These are phyloP conservation scores for Micronycteris hirsuta DNA, from an alignment of 2,113 vertebrate species.

Conservation along the genomic window DNA sequence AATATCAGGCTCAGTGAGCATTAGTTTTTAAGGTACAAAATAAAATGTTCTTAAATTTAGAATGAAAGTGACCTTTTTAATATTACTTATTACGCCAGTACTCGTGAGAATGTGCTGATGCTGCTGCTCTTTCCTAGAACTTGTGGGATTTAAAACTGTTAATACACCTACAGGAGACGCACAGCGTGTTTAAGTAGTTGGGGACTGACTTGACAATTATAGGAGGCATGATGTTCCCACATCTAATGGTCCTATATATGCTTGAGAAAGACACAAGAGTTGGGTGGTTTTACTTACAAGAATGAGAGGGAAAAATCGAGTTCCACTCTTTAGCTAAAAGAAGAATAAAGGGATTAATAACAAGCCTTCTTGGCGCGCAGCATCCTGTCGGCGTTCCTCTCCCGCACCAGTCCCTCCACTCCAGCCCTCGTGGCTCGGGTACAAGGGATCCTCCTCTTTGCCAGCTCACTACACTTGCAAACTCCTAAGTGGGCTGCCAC, in stretches of 20 bases:
- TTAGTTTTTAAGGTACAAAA: background rate
- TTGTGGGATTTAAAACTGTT: background rate
- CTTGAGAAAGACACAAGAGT: background rate
- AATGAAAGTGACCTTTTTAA: background rate
- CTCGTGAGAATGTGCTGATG: background rate
- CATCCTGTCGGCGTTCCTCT: background rate
- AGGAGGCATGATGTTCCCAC: background rate
- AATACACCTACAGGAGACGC: background rate
- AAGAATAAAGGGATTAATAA: background rate
- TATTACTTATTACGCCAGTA: background rate
- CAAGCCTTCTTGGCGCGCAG: background rate
- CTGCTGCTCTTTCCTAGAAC: background rate
- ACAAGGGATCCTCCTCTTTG: background rate
- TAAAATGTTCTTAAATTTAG: background rate
- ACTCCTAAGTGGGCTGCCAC: constrained; percentile 51
- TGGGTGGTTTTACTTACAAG: background rate
- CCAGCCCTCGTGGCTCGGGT: background rate
- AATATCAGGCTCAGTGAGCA: background rate
- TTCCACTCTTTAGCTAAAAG: background rate
- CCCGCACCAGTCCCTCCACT: background rate
- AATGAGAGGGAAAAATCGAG: background rate
- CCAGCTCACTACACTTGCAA: constrained; percentile 22
- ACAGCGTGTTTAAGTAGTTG: background rate
- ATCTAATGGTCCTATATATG: background rate
- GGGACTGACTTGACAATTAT: background rate